Evolutionary conservation across 2,888 invertebrate species (phyloP), one percentile per base, ranked within the genome.

Genomic region (Drosophila kuntzei): DNA sequence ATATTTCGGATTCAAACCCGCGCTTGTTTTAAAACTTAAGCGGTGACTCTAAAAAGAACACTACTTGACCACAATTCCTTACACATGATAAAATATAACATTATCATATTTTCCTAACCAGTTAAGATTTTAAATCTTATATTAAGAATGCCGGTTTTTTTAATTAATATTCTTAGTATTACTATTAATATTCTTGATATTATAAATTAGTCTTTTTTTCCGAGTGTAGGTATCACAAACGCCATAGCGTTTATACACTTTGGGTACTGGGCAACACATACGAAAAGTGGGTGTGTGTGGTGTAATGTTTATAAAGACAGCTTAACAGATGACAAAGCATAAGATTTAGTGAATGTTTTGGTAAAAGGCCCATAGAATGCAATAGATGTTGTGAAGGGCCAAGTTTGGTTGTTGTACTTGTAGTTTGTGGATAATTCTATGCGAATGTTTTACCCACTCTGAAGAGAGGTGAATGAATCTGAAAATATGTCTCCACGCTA

Each of bases 401-500:
- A 36, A 5, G 14, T 36, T 14, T 8, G 4, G 27, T 12, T 12
- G 29, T 20, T 41, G 6, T 20, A 12, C 16, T 11, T 29, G 6
- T 18, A 47, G 29, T 29, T 29, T 29, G 29, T 29, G 29, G 46
- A 18, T 18, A 47, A 53, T 36, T 50, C 14, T 14, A 12, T 12
- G 12, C 11, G 14, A 46, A 27, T 51, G 29, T 11, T 9, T 9
- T 18, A 37, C 25, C 62, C 65, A 61, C 60, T 60, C 63, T 39
- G 54, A 43, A 62, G 59, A 82, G 61, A 80, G 80, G 80, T 80
- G 80, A 80, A 80, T 80, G 84, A 83, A 83, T 80, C 60, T 68
- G 58, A 72, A 80, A 80, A 80, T 80, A 80, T 80, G 71, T 82
- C 68, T 66, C 71, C 80, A 85, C 80, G 81, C 86, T 73, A 76